phyloP scores from a whole-genome alignment of 2,888 invertebrate species.

The Chaetogeoica ovagalla region DNA sequence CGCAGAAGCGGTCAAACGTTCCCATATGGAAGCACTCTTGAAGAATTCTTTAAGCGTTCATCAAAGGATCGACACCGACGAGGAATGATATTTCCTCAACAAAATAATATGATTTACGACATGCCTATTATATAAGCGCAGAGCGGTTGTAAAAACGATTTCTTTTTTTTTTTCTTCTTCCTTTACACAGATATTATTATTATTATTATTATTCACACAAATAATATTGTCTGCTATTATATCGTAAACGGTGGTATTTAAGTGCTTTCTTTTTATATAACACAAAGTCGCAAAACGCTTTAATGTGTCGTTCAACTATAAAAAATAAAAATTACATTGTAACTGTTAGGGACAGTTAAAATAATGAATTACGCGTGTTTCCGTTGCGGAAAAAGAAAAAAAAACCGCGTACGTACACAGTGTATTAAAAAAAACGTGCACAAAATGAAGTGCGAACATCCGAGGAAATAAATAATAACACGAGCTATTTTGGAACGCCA shows the following conservation, averaged over 20 bases:
- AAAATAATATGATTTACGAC: conserved; percentile 39
- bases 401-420: not conserved
- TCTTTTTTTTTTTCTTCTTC: conserved; percentile 1
- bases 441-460: conserved; percentile 48
- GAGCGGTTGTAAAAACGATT: conserved; percentile 28
- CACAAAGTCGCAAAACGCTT: conserved; percentile 46
- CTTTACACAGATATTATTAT: not conserved
- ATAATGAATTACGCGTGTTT: conserved; percentile 48
- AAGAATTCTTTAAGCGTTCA: conserved; percentile 20
- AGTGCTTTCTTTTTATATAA: conserved; percentile 51
- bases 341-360: conserved; percentile 33
- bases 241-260: conserved; percentile 44
- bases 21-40: conserved; percentile 43
- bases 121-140: not conserved
- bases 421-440: conserved; percentile 40
- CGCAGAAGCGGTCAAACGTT: conserved; percentile 38
- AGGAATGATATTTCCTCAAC: conserved; percentile 48
- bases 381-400: conserved; percentile 33
- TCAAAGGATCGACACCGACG: conserved; percentile 40
- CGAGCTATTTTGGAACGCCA: conserved; percentile 19
- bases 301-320: conserved; percentile 45
- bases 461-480: conserved; percentile 27
- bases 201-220: conserved; percentile 22
- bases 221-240: conserved; percentile 41
- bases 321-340: conserved; percentile 39